Base-by-base conservation (phyloP, 2,888 invertebrate species). In the Meloe dianella region DNA sequence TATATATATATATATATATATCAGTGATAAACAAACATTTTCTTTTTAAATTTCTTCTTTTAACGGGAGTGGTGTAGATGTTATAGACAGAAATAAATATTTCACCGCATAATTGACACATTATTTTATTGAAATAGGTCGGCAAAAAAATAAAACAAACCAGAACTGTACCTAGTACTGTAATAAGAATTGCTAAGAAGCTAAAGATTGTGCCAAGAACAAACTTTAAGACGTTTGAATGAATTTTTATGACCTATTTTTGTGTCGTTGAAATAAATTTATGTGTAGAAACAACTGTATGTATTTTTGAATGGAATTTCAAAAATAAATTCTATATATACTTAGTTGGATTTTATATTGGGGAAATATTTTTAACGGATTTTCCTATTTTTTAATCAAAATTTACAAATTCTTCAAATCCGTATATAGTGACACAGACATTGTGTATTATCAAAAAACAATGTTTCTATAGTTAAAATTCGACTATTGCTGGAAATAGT, bases 181-280 rank as follows among this genome's bases (percentile, higher is more conserved):
- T 41, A 41, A 35, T 60, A 38, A 38, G 27, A 60, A 60, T 27
- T 24, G 38, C 27, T 27, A 60, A 32, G 24, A 41, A 60, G 59
- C 32, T 35, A 32, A 27, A 59, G 60, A 60, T 60, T 60, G 60
- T 41, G 60, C 60, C 60, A 60, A 60, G n/a, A 60, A 41, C 41
- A 38, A 60, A 35, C 51, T 60, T 32, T 24, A 60, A 60, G 24
- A 60, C 38, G 22, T 41, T 24, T 60, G 41, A 38, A 60, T 60
- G 41, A 60, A 60, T 60, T 60, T 60, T 60, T 60, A 60, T 27
- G 60, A 32, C 14, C 60, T 41, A 60, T 60, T 38, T 60, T 60
- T 54, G 54, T 24, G 24, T 51, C 51, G 51, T 51, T 51, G 12
- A 51, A 51, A 54, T 27, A 27, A 24, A 54, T 54, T 54, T 54